Percentiles rank a stretch among this genome's conserved stretches.
Conservation (phyloP, 2,797 vertebrate species). For the Crax fasciolata region DNA sequence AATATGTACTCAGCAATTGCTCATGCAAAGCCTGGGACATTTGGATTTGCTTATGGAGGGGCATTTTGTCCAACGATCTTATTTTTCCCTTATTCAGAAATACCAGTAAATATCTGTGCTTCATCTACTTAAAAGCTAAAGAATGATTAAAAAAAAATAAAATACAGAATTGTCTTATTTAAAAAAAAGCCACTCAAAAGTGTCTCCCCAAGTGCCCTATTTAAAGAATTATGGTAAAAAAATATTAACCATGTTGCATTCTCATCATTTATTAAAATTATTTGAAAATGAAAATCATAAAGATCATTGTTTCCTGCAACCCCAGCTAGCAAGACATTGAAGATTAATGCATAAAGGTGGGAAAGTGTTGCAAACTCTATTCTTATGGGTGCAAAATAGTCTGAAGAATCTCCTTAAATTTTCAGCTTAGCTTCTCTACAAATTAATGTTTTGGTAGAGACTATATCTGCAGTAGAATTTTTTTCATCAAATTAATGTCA, state of each 20-base stretch:
- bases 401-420: neutral
- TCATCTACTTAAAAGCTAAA: neutral
- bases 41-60: constrained; percentile 70
- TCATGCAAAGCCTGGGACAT: constrained; percentile 47
- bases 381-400: neutral
- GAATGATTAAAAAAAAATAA: neutral
- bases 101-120: neutral
- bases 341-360: neutral
- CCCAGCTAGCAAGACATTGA: neutral
- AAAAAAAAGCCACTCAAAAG: neutral
- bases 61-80: constrained; percentile 16
- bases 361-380: neutral
- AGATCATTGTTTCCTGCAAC: neutral
- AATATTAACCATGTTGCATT: neutral
- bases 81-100: constrained; percentile 11
- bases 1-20: constrained; percentile 65
- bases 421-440: neutral
- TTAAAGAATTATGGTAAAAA: neutral
- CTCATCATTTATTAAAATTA: neutral
- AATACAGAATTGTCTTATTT: neutral
- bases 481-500: neutral
- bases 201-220: neutral
- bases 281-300: neutral
- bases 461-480: neutral
- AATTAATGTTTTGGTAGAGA: neutral